Evolutionary conservation across 2,888 invertebrate species (phyloP).

Genomic region (Chelonus formosanus): DNA sequence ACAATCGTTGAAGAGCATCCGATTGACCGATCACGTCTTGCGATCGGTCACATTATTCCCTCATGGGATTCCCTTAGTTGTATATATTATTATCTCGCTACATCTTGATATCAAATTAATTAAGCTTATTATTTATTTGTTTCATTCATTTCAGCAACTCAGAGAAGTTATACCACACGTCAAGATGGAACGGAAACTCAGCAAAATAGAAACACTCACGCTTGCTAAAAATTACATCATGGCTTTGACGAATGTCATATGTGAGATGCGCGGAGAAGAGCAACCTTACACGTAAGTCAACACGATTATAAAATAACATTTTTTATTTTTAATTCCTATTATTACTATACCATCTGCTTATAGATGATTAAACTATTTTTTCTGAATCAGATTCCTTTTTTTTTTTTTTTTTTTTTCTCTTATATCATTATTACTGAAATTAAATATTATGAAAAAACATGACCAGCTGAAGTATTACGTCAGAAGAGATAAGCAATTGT

Average conservation of each 20-base stretch:
- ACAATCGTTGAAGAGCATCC: neutral
- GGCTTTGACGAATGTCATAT: slow-evolving; percentile 82
- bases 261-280: slow-evolving; percentile 78
- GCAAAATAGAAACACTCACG: slow-evolving; percentile 82
- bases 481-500: no score
- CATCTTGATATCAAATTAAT: neutral
- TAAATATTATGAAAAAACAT: no score
- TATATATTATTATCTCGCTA: neutral
- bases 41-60: slow-evolving; percentile 33
- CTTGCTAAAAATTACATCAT: slow-evolving; percentile 85
- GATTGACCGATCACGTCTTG: slow-evolving; percentile 42
- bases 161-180: slow-evolving; percentile 83
- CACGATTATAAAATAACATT: slow-evolving; percentile 36
- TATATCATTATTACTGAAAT: no score
- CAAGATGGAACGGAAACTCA: slow-evolving; percentile 78
- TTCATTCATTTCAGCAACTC: slow-evolving; percentile 69
- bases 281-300: slow-evolving; percentile 72
- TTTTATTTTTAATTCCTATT: slow-evolving; percentile 3
- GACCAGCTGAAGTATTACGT: no score
- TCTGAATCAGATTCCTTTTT: no score
- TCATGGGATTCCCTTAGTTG: slow-evolving; percentile 22
- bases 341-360: neutral
- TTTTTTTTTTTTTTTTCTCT: no score
- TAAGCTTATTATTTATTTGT: neutral
- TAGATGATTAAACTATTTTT: no score